Evolutionary conservation across 2,797 vertebrate genomes (phyloP).

Genomic region (Acanthiza pusilla): DNA sequence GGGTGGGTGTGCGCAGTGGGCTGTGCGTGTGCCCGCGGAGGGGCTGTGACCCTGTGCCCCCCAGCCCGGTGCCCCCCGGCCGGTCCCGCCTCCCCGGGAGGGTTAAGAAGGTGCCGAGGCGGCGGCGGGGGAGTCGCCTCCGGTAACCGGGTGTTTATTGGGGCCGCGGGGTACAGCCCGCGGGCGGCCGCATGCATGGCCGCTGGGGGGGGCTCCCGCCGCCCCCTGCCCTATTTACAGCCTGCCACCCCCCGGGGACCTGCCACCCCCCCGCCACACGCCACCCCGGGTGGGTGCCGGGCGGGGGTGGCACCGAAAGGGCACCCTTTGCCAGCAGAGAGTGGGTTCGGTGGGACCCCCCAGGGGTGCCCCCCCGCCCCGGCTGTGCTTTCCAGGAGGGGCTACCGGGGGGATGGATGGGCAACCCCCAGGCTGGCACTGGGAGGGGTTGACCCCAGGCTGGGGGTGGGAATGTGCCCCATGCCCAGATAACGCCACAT

Average conservation of each 20-base stretch:
- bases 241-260: background rate
- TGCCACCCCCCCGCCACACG: background rate
- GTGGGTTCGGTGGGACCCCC: constrained; percentile 5
- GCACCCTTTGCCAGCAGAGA: constrained; percentile 59
- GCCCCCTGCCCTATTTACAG: constrained; percentile 37
- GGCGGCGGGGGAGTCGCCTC: constrained; percentile 33
- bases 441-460: background rate
- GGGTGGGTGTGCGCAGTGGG: background rate
- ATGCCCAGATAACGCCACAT: background rate
- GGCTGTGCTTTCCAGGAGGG: background rate
- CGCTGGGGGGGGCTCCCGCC: constrained; percentile 33
- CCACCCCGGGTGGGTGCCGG: background rate
- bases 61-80: background rate
- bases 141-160: constrained; percentile 77
- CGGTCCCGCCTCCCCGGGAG: background rate
- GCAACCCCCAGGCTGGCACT: background rate
- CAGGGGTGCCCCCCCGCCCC: background rate
- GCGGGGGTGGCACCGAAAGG: constrained; percentile 10
- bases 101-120: background rate
- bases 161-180: constrained; percentile 63
- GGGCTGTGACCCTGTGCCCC: background rate
- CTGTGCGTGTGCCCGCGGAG: background rate
- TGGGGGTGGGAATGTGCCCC: background rate
- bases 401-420: background rate
- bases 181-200: constrained; percentile 72